These are phyloP conservation scores for Balaeniceps rex DNA, from an alignment of 2,113 vertebrate genomes.

Conservation along the genomic window DNA sequence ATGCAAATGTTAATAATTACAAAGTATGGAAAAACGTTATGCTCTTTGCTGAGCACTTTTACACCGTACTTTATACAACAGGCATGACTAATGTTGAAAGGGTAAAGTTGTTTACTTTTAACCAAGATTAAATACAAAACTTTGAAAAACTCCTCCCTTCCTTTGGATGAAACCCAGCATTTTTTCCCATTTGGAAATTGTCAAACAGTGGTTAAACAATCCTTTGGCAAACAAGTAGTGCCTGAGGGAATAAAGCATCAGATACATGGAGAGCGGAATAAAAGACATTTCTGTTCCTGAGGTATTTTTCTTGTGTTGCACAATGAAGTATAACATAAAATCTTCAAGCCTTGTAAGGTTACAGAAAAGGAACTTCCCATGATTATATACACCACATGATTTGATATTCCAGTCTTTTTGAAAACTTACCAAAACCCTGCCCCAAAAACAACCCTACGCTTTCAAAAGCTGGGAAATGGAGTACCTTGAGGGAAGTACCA, in stretches of 20 bases:
- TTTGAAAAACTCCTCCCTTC: constrained; percentile 65
- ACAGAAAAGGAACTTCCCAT: constrained; percentile 3
- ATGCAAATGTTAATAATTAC: background rate
- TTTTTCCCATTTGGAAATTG: constrained; percentile 60
- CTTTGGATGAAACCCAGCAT: constrained; percentile 59
- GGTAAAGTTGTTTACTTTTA: constrained; percentile 61
- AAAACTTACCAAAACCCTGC: background rate
- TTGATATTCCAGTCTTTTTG: background rate
- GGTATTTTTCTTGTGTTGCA: constrained; percentile 41
- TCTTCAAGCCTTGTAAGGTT: constrained; percentile 34
- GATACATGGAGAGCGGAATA: constrained; percentile 44
- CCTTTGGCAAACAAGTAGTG: constrained; percentile 61
- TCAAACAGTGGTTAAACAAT: constrained; percentile 63
- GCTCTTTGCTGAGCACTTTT: background rate
- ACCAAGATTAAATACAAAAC: constrained; percentile 63
- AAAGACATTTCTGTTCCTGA: constrained; percentile 31
- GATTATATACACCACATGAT: background rate
- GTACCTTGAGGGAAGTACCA: background rate
- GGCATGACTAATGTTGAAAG: constrained; percentile 62
- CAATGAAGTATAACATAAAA: constrained; percentile 23
- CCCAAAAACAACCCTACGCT: background rate
- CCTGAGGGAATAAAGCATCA: constrained; percentile 40
- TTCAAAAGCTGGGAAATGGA: background rate
- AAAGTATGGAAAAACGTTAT: background rate
- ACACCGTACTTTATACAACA: constrained; percentile 1